phyloP scores from a whole-genome alignment of 2,113 vertebrate species.

The Tringa solitaria region DNA sequence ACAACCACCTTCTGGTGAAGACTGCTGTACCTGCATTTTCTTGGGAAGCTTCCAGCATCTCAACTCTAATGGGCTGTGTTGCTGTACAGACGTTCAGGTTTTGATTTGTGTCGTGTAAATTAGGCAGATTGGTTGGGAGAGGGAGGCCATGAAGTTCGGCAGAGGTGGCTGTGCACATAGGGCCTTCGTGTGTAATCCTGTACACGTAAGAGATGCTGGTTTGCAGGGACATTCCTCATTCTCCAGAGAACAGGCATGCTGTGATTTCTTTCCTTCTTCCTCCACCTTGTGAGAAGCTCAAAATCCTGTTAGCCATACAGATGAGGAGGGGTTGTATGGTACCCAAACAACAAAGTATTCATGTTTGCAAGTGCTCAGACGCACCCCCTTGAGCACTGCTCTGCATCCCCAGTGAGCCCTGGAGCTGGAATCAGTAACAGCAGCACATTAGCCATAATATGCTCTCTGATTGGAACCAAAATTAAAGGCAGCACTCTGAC shows the following conservation, averaged over 20 bases:
- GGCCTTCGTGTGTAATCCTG: not conserved
- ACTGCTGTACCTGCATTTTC: too few species aligned
- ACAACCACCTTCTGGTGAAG: not conserved
- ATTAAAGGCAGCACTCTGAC: not conserved
- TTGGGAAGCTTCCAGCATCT: not conserved
- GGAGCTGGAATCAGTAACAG: not conserved
- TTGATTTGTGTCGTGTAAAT: not conserved
- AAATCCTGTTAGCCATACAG: not conserved
- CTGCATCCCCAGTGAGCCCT: not conserved
- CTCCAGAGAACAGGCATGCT: not conserved
- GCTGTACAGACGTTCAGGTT: not conserved
- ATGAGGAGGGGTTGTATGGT: fast-evolving
- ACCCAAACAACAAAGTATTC: not conserved
- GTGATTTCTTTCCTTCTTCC: not conserved
- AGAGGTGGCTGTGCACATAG: not conserved
- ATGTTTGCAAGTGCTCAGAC: not conserved
- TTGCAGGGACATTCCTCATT: not conserved
- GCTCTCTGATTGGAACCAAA: not conserved
- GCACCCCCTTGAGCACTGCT: not conserved
- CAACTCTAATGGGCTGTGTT: not conserved
- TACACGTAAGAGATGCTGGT: not conserved
- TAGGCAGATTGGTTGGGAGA: not conserved
- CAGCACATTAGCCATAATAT: fast-evolving
- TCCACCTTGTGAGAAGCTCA: not conserved
- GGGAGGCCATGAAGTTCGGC: not conserved